Conservation (phyloP, 1,140 invertebrate species). For the Dreissena polymorpha region DNA sequence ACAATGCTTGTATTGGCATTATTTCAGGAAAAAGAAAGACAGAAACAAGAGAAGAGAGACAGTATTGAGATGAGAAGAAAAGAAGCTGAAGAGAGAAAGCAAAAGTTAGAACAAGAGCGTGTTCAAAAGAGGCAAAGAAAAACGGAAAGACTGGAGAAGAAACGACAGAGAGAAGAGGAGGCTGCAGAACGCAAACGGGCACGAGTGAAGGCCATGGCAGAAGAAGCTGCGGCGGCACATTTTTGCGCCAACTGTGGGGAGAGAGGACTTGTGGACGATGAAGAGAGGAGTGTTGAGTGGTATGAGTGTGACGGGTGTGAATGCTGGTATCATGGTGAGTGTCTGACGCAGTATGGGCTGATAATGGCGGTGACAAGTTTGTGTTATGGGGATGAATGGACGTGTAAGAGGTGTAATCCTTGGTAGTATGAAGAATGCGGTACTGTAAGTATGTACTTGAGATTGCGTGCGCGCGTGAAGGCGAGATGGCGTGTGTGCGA, state of each 20-base stretch:
- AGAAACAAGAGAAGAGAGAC: not conserved
- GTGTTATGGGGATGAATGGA: not conserved
- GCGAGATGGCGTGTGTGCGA: too few species aligned
- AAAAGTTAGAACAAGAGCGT: not conserved
- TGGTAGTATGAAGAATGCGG: not conserved
- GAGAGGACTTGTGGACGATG: not conserved
- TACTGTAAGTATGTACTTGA: too few species aligned
- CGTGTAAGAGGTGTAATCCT: not conserved
- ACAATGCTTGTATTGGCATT: not conserved
- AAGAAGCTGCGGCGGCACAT: not conserved
- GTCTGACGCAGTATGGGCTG: not conserved
- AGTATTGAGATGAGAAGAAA: not conserved
- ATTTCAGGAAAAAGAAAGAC: conserved; percentile 6
- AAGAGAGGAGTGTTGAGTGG: not conserved
- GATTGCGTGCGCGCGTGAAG: too few species aligned
- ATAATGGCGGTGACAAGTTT: not conserved
- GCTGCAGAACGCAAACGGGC: not conserved
- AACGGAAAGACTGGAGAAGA: not conserved
- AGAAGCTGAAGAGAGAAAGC: not conserved
- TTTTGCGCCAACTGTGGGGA: not conserved
- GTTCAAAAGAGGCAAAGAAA: not conserved
- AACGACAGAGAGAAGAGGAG: not conserved
- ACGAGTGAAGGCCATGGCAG: not conserved
- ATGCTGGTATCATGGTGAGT: conserved; percentile 1
- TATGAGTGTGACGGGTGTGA: conserved; percentile 18